Base-by-base conservation (phyloP, 2,888 invertebrate species). In the Drosophila pseudotakahashii region DNA sequence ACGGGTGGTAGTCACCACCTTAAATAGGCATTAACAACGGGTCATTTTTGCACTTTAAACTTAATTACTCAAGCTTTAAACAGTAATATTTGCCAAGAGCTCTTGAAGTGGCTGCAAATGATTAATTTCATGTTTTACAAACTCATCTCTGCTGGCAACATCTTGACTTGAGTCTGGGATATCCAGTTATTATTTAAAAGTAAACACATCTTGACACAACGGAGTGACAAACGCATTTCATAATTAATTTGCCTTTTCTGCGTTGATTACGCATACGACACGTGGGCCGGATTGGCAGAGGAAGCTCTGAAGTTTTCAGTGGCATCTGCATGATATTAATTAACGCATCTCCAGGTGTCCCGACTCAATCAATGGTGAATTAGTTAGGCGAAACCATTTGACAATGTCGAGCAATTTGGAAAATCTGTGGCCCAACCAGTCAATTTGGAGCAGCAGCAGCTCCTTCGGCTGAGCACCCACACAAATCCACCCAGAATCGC, bases 281-380 rank as follows among this genome's bases (percentile, higher is more conserved):
- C 44, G 75, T 53, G 58, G 76, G 13, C 44, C 32, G 32, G 32
- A 32, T 34, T 34, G 53, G 14, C 32, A 73, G 67, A 67, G 19
- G 53, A 30, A 16, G 30, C 39, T 37, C 26, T 26, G 26, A 53
- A 51, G 16, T 54, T 58, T 60, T 34, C 9, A 14, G 36, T 52
- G 37, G 14, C 75, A 61, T 57, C 71, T 61, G 66, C n/a, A 41
- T 23, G 71, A 73, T 51, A 68, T 88, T 77, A 79, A 81, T 88
- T 85, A 79, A 51, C 45, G 61, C 54, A 41, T 51, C 48, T 41
- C 58, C 68, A 74, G 51, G 77, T 79, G 77, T 37, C 16, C n/a
- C 3, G 51, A 23, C 53, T 45, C 37, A 44, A 67, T 53, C 53
- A 47, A 53, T 67, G 37, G 23, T 32, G 39, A 66, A 47, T 66